Evolutionary conservation across 2,888 invertebrate species (phyloP), one percentile per base, ranked within the genome.

Genomic region (Meteorus colon): DNA sequence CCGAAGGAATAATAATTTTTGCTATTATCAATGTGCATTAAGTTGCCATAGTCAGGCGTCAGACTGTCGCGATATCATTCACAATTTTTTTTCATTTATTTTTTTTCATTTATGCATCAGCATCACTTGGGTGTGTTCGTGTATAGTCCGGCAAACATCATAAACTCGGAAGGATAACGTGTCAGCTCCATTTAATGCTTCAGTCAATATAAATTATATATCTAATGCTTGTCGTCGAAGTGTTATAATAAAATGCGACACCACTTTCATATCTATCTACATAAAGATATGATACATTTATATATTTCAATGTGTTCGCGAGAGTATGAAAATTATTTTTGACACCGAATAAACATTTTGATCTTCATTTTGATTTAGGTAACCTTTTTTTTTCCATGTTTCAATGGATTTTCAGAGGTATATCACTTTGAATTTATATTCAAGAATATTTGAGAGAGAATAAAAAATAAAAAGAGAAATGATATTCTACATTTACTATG

Each of bases 101-200:
- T 29, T 75, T 37, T 77, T 73, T 63, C 62, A 51, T 45, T 73
- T 29, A 59, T 2, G 29, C 19, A 55, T 55, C 55, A 19, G 51
- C 62, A 70, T 60, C 71, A 51, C 63, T 67, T 48, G 65, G 12
- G 12, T 19, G 59, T 55, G 51, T 55, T 19, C 55, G 24, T 55
- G 55, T 8, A 55, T 55, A 55, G 55, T 72, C 72, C 73, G 73
- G 73, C 75, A 79, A 81, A 81, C 80, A 77, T 82, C 81, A 74
- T 81, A 83, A 81, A 82, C 81, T 75, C 76, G 63, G 63, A 70
- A 80, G 82, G 79, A 82, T 81, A 82, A 78, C 75, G 72, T 72
- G 75, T 71, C 60, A 51, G 51, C 76, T 75, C 67, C 73, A 76
- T 80, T 79, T 73, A 78, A 78, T 76, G 80, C 59, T 48, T 45